Base-by-base conservation (phyloP, 2,113 vertebrate genomes). In the Odocoileus virginianus region DNA sequence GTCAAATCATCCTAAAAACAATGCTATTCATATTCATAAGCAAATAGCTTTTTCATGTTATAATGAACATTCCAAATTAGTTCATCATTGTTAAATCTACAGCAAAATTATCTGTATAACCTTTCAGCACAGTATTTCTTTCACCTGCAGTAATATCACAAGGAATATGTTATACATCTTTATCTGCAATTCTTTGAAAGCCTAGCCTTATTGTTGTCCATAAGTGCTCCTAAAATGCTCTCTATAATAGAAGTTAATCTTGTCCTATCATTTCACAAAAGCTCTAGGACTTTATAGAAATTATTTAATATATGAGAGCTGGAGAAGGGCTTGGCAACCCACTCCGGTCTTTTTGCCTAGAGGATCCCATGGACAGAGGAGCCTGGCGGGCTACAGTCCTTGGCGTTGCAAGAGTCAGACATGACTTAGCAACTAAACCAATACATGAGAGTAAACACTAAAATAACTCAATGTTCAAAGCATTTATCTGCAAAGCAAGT, bases 1-100 rank as follows among this genome's bases (percentile, higher is more conserved):
- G 52, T n/a, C 40, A 57, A 91, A 93, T 13, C 79, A 96, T 87
- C 97, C 5, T 95, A 97, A 86, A 96, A 71, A 43, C n/a, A 74
- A 15, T 64, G 25, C 7, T 16, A 71, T 0, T 84, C 43, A 23
- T 89, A 95, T 25, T 84, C 43, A 36, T 14, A 85, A 71, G 58
- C 28, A 28, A 84, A 25, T 57, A 47, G 6, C 50, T 98, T 94
- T 91, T 61, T 6, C 0, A 61, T 25, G 7, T 43, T 87, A 67
- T 57, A 1, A 3, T 64, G 43, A 50, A 17, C 64, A 95, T 97
- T 96, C 87, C 52, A 43, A 1, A 5, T 78, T 64, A 45, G 17
- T 30, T 2, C 0, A 14, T 90, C 23, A 52, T 86, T 96, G 81
- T 78, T 91, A 93, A 96, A 81, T 36, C 13, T 61, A 33, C 15